Evolutionary conservation across 2,113 vertebrate species (phyloP), one percentile per base, ranked within the genome.

Genomic region (Ailuropoda melanoleuca): DNA sequence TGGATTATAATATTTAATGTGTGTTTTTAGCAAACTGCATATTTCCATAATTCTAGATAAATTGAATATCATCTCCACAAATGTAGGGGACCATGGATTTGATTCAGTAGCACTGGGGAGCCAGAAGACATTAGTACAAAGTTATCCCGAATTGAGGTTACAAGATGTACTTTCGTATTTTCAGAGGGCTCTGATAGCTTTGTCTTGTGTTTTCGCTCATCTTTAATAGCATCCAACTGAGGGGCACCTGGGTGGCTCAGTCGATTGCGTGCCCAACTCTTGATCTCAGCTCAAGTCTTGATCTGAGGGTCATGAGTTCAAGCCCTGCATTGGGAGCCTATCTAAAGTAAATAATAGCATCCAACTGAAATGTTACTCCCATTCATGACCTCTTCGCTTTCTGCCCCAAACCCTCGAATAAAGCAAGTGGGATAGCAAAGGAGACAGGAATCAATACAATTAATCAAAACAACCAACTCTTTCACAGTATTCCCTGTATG

Each of bases 1-100:
- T 75, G 84, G 24, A 80, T 68, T 86, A 37, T 92, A 75, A 92
- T 86, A 89, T 84, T 81, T 89, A 89, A 86, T 26, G 81, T 12
- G 17, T 94, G 34, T 39, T 93, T 95, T 94, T 46, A 78, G 66
- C 31, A 81, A 92, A 68, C 29, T 29, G 70, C 68, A 14, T 95
- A n/a, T 68, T 88, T 75, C 72, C 23, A 29, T 56, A 93, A 89
- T 81, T 88, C 56, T 95, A 77, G 31, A 62, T 68, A 60, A 60
- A 72, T 37, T 83, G 86, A 78, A 9, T 53, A 78, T 66, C 74
- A 95, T 58, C 31, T 86, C 82, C 53, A n/a, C 12, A 74, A 78
- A 88, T 46, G 8, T 11, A 26, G 26, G 29, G 24, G 3, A 87
- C 85, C 18, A 90, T 77, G 58, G 58, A 72, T 97, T 96, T 83